These are phyloP conservation scores for Zaprionus bogoriensis DNA, from an alignment of 2,888 invertebrate species.

Conservation along the genomic window DNA sequence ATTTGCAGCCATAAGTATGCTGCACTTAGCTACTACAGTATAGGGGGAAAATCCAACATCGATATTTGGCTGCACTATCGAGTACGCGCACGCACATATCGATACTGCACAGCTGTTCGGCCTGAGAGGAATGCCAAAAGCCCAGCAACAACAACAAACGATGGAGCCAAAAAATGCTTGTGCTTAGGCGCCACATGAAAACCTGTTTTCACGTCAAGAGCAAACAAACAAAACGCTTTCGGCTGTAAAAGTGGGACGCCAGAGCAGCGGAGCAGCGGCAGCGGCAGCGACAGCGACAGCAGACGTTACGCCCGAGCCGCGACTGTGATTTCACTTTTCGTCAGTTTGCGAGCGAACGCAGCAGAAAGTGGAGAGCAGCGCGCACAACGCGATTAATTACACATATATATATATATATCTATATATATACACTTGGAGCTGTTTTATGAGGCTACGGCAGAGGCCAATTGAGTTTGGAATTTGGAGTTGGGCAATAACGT, in stretches of 20 bases:
- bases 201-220: conserved; percentile 51
- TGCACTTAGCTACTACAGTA: no score
- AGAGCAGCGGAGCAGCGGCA: conserved; percentile 42
- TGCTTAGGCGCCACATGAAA: conserved; percentile 23
- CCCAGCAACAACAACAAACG: conserved; percentile 32
- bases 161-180: conserved; percentile 13
- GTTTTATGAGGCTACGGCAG: not conserved
- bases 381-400: not conserved
- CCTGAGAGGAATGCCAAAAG: conserved; percentile 13
- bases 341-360: conserved; percentile 31
- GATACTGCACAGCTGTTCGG: conserved; percentile 31
- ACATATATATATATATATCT: conserved; percentile 1
- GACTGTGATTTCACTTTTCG: conserved; percentile 51
- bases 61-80: no score
- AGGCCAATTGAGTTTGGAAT: conserved; percentile 15
- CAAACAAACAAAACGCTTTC: conserved; percentile 66
- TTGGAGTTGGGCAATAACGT: not conserved
- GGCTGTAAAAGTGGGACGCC: conserved; percentile 67
- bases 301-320: conserved; percentile 32
- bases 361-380: conserved; percentile 5
- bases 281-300: conserved; percentile 23
- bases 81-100: conserved; percentile 14
- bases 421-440: no score
- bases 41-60: no score
- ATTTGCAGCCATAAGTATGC: no score